Base-by-base conservation (phyloP, 1,140 invertebrate genomes). In the Apis laboriosa region DNA sequence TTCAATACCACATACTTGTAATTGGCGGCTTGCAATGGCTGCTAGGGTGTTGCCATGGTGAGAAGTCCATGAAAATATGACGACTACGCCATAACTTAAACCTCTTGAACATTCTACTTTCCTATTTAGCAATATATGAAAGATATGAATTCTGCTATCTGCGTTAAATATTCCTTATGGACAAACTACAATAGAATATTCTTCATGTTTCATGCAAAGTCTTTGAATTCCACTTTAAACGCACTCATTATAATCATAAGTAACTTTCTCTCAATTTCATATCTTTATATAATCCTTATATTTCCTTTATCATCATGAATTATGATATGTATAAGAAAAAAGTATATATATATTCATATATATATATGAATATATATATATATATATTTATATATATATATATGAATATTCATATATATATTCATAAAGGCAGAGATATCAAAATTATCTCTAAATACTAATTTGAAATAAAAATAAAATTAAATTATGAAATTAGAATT, bases 61-160 rank as follows among this genome's bases (percentile, higher is more conserved):
- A 82, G 77, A 63, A 74, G 84, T 79, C 75, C 66, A 88, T 88
- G 89, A 88, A 88, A 90, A 89, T 90, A 90, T 90, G 87, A 89
- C 75, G 71, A 68, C 78, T n/a, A 77, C 74, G 56, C 70, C 81
- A 90, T 90, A 88, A 88, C 71, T 58, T 0, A 19, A 72, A 90
- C 74, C 92, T 93, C 91, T 84, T 92, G 81, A 72, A 17, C 56
- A 85, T 92, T 78, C 89, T 93, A 84, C 88, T 92, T 85, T 86
- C 92, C 92, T 93, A 92, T 90, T 90, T 92, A 91, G 77, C 82
- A 68, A 87, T 81, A 84, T 92, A 87, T 78, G 84, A 89, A 83
- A 93, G 92, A 93, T 93, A 92, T 92, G 92, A 92, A 92, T 92
- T 87, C 86, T 79, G 76, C 77, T 82, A 88, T 82, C 83, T 75